These are phyloP conservation scores for Cyrtorhinus lividipennis DNA, from an alignment of 1,140 invertebrate genomes.

Conservation along the genomic window DNA sequence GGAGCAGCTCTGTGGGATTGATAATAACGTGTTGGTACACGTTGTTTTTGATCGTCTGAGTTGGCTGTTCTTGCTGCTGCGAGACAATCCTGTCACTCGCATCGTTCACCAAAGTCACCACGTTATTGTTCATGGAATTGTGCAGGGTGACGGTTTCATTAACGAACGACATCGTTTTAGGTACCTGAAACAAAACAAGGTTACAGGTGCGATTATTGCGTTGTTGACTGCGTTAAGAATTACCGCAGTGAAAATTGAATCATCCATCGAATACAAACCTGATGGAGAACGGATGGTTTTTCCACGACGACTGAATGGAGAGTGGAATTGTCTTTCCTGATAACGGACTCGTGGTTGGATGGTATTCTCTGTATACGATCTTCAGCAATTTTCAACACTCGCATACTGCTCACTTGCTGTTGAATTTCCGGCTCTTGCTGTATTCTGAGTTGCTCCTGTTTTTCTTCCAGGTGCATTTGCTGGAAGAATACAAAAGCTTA, in stretches of 20 bases:
- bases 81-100: neutral
- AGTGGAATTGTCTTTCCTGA: conserved; percentile 23
- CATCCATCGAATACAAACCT: too few species aligned
- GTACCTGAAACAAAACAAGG: conserved; percentile 2
- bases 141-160: conserved; percentile 5
- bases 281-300: conserved; percentile 25
- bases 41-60: conserved; percentile 23
- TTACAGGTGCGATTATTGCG: neutral
- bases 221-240: too few species aligned
- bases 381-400: conserved; percentile 16
- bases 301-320: conserved; percentile 19
- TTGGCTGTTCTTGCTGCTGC: conserved; percentile 7
- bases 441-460: neutral
- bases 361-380: conserved; percentile 4
- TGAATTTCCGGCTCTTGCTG: conserved; percentile 15
- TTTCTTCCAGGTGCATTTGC: neutral
- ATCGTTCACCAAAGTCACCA: neutral
- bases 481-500: neutral
- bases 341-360: conserved; percentile 21
- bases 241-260: too few species aligned
- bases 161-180: neutral
- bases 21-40: conserved; percentile 50
- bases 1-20: conserved; percentile 52
- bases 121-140: conserved; percentile 2
- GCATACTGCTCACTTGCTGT: conserved; percentile 10